These are phyloP conservation scores for Meriones unguiculatus DNA, from an alignment of 2,113 vertebrate species.

Conservation along the genomic window DNA sequence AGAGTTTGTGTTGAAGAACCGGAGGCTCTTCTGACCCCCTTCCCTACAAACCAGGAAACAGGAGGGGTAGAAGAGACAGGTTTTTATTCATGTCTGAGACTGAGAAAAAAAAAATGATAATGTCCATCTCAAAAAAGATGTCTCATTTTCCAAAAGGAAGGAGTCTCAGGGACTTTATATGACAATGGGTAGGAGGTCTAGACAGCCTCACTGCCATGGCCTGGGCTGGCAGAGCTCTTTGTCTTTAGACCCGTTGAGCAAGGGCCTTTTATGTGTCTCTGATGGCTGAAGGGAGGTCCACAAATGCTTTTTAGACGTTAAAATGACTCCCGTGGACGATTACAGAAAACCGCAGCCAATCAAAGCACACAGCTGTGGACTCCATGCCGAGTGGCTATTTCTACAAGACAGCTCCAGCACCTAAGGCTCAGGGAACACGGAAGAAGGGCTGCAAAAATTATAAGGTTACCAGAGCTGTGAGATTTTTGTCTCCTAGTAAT, in stretches of 20 bases:
- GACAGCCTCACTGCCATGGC: neutral
- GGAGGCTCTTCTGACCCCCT: neutral
- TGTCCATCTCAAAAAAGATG: neutral
- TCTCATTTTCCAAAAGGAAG: neutral
- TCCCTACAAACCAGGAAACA: neutral
- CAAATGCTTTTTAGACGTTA: neutral
- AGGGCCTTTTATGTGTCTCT: neutral
- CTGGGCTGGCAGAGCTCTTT: neutral
- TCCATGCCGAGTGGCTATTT: neutral
- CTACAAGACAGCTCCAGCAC: neutral
- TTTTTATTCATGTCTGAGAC: neutral
- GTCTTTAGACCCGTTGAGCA: neutral
- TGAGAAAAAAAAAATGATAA: no score
- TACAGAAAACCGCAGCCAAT: neutral
- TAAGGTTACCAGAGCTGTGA: no score
- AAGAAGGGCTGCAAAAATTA: neutral
- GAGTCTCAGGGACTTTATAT: neutral
- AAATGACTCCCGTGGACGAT: neutral
- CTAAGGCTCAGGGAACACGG: neutral
- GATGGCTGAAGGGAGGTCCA: neutral
- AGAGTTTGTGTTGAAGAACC: neutral
- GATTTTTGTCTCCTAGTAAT: neutral
- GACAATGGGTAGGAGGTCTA: accelerated
- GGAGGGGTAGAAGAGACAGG: neutral
- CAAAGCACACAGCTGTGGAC: neutral